A percentile compares a stretch with the other conserved stretches of the same genome.
Evolutionary conservation across 2,888 invertebrate genomes (phyloP).

Genomic region (Crepidodera aurea): DNA sequence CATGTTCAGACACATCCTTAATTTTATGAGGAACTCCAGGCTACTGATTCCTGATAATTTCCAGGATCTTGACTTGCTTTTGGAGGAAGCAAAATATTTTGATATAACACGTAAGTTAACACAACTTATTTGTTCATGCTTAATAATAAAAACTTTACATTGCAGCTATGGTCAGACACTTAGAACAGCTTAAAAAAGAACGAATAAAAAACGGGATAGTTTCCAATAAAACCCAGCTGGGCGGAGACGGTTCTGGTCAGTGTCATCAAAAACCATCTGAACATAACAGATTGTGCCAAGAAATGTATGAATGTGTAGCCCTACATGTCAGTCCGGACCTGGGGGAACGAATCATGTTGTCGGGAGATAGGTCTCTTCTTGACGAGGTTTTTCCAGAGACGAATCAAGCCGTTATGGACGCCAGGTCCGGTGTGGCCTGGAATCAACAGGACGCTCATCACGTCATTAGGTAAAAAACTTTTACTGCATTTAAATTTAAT

Average conservation of each 20-base stretch:
- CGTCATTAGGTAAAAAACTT: conserved; percentile 73
- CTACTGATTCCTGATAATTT: conserved; percentile 89
- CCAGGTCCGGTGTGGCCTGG: conserved; percentile 81
- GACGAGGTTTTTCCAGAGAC: conserved; percentile 82
- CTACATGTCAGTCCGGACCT: conserved; percentile 83
- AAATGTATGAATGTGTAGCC: conserved; percentile 79
- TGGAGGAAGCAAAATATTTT: conserved; percentile 92
- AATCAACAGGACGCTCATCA: conserved; percentile 80
- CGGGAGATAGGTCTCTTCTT: conserved; percentile 78
- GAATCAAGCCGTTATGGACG: conserved; percentile 81
- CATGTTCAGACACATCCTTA: conserved; percentile 97
- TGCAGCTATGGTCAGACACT: conserved; percentile 76
- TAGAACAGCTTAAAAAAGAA: conserved; percentile 77
- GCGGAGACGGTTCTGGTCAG: conserved; percentile 44
- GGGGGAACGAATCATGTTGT: conserved; percentile 82
- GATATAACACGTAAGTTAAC: conserved; percentile 82
- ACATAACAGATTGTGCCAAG: conserved; percentile 51
- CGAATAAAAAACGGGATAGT: conserved; percentile 67
- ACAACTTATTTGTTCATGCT: not conserved
- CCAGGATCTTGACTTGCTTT: conserved; percentile 82
- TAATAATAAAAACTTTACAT: conserved; percentile 12
- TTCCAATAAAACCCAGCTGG: conserved; percentile 37
- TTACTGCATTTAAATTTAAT: not conserved
- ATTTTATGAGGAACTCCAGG: conserved; percentile 92
- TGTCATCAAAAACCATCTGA: conserved; percentile 43